phyloP scores from a whole-genome alignment of 2,888 invertebrate genomes.

The Epistrophe grossulariae region DNA sequence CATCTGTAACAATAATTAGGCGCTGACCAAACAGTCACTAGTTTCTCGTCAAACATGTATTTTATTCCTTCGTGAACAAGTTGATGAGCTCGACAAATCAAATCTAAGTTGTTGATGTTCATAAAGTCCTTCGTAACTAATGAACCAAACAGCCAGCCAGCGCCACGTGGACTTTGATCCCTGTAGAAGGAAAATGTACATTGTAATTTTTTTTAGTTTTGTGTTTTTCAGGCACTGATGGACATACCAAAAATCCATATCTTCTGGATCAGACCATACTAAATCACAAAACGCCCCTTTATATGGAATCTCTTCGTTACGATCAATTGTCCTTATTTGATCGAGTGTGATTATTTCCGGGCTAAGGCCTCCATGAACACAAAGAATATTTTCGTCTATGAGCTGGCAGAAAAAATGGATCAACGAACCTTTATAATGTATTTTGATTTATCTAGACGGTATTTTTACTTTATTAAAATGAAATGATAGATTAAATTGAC shows the following conservation, averaged over 20 bases:
- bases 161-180: constrained; percentile 96
- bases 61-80: constrained; percentile 99
- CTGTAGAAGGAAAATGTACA: constrained; percentile 81
- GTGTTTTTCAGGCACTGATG: not conserved
- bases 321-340: constrained; percentile 97
- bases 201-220: not conserved
- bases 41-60: constrained; percentile 98
- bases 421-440: not conserved
- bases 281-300: constrained; percentile 99
- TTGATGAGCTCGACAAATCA: constrained; percentile 99
- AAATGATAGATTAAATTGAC: too few relatives aligned
- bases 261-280: constrained; percentile 99
- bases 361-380: constrained; percentile 98
- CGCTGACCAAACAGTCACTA: constrained; percentile 99
- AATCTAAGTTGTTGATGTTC: constrained; percentile 94
- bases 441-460: not conserved
- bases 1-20: constrained; percentile 99
- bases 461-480: too few relatives aligned
- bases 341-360: constrained; percentile 98
- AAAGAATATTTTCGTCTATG: constrained; percentile 98
- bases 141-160: constrained; percentile 98
- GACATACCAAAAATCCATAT: constrained; percentile 93
- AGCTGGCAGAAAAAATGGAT: constrained; percentile 82
- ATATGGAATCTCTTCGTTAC: constrained; percentile 99
- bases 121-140: constrained; percentile 97